Evolutionary conservation across 2,888 invertebrate species (phyloP), one percentile per base, ranked within the genome.

Genomic region (Rotaria sp.): DNA sequence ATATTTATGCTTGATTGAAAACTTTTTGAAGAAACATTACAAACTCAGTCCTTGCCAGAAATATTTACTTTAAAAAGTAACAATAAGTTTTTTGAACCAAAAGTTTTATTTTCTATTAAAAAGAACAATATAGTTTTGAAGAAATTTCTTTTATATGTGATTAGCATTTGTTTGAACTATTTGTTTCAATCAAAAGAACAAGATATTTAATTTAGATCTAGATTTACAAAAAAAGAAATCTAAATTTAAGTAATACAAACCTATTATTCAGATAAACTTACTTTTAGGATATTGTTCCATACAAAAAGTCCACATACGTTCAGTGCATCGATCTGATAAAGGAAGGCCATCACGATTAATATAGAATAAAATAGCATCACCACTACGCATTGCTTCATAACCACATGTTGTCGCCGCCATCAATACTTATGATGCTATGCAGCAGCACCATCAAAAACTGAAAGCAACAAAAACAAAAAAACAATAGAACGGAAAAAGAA

Each of bases 401-500:
- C 80, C 80, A 80, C 45, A 30, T 38, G 35, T 67, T 21, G 35
- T 67, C 15, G 35, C 38, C 30, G 67, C 35, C 30, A 35, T 67
- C 30, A 67, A 18, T 35, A 18, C 67, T 15, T 35, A 35, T 35
- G 21, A 30, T 35, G 30, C 13, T 35, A 4, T 67, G 30, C 5
- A 21, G 30, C 5, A 21, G 67, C 18, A 67, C 30, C 55, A 55
- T 55, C 3, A 8, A 55, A 55, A 26, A 52, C 21, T 8, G 52
- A 52, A 52, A 52, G 24, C 24, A 52, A 26, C 26, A 55, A 26
- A 55, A 50, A 50, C 50, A 50, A 50, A 55, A 11, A 26, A 55
- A 55, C 26, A 55, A 26, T 26, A 26, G 10, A 90, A 90, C 30
- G 90, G 88, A 85, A 89, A 88, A 50, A 50, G 50, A 50, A 90